Evolutionary conservation across 2,888 invertebrate genomes (phyloP), one percentile per base, ranked within the genome.

Genomic region (Liopterus haemorrhoidalis): DNA sequence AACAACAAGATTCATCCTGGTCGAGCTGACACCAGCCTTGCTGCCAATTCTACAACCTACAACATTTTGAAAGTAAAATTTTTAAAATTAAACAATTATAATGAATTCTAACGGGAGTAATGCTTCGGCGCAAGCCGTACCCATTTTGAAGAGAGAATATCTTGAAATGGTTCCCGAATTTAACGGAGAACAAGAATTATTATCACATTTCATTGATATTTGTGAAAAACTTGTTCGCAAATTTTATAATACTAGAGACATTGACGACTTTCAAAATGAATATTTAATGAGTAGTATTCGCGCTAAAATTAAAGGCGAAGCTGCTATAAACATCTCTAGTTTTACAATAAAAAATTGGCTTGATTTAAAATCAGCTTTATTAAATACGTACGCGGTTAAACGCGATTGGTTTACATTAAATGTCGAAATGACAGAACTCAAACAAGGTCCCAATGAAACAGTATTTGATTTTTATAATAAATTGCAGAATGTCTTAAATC

Each of bases 371-470:
- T 20, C 4, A 2, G 48, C 50, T 4, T 16, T 52, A 19, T 9
- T 46, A 20, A 51, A 48, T 32, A 41, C 38, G 20, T 52, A 50
- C 28, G 36, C 43, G 12, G 49, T 44, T 37, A 43, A 49, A 51
- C 14, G 47, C 6, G 46, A 52, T 42, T 25, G 38, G 24, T 49
- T 31, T 28, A 52, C 43, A 8, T 30, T 51, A 12, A 33, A 24
- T 24, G 41, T 49, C 15, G 52, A 52, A 43, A 41, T 52, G 11
- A 41, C 42, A 9, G 45, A 45, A 35, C 14, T 51, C 18, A 41
- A 41, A 38, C 51, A 50, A 42, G 32, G 16, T 19, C n/a, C n/a
- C n/a, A 52, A 52, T 38, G 47, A 48, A 45, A 40, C 46, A 2
- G 30, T 41, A 8, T 49, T 48, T 28, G 48, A 48, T 11, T 50